Conservation (phyloP, 2,113 vertebrate species). For the Anoplopoma fimbria region DNA sequence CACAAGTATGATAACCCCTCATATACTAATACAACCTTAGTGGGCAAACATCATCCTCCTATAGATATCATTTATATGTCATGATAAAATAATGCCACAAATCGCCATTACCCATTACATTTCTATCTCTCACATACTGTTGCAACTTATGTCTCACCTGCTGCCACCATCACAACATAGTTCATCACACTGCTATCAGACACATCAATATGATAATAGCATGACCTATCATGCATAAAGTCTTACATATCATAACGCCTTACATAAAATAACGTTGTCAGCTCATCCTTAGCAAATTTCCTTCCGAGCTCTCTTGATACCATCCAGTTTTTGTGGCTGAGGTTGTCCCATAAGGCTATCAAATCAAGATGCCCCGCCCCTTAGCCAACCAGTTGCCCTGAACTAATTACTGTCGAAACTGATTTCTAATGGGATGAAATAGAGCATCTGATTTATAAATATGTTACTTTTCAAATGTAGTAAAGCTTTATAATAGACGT, state of each 20-base stretch:
- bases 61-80: not conserved
- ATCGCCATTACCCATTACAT: too few species aligned
- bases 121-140: too few species aligned
- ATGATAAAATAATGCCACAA: too few species aligned
- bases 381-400: not conserved
- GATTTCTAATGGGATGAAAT: not conserved
- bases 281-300: not conserved
- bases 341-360: not conserved
- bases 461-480: not conserved
- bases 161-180: too few species aligned
- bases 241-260: too few species aligned
- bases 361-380: not conserved
- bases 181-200: too few species aligned
- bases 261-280: too few species aligned
- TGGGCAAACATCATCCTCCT: not conserved
- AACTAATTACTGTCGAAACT: too few species aligned
- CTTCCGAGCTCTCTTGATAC: not conserved
- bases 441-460: not conserved
- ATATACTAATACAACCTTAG: not conserved
- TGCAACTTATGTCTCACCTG: too few species aligned
- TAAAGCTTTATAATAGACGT: not conserved
- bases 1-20: not conserved
- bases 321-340: not conserved
- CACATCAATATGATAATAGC: not conserved
- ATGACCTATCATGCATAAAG: not conserved